A percentile compares a stretch with the other conserved stretches of the same genome.
phyloP scores from a whole-genome alignment of 2,797 vertebrate species.

The Phaenicophaeus curvirostris region DNA sequence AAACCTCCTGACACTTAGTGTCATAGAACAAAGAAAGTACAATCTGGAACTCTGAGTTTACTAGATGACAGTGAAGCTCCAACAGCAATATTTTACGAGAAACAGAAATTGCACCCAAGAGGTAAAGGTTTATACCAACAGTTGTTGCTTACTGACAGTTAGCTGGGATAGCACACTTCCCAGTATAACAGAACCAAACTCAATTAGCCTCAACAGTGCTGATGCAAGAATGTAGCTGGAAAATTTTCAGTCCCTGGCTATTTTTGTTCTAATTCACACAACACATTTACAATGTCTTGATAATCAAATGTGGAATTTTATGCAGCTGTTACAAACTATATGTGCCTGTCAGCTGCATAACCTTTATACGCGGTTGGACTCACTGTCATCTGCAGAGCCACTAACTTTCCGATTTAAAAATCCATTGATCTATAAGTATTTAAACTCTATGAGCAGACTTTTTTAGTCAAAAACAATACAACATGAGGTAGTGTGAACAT shows the following conservation, averaged over 20 bases:
- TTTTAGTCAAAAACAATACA: not conserved
- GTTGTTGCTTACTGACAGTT: not conserved
- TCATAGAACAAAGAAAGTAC: not conserved
- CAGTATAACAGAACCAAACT: not conserved
- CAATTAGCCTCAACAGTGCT: not conserved
- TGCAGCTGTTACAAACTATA: not conserved
- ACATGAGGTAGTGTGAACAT: not conserved
- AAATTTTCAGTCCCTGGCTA: not conserved
- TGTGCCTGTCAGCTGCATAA: not conserved
- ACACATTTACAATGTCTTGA: not conserved
- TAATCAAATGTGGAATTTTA: not conserved
- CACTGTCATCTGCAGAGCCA: not conserved
- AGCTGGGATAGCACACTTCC: not conserved
- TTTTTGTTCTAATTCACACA: not conserved
- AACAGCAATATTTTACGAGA: not conserved
- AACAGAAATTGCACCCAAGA: not conserved
- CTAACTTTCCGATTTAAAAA: not conserved
- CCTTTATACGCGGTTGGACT: not conserved
- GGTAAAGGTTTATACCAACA: not conserved
- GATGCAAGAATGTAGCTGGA: not conserved
- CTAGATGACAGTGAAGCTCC: not conserved
- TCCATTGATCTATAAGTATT: not conserved
- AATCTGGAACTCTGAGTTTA: not conserved
- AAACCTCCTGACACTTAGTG: fast-evolving
- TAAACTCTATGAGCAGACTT: not conserved